Percentiles rank a stretch among this genome's conserved stretches.
phyloP scores from a whole-genome alignment of 1,140 invertebrate genomes.

The Ceratitis capitata region DNA sequence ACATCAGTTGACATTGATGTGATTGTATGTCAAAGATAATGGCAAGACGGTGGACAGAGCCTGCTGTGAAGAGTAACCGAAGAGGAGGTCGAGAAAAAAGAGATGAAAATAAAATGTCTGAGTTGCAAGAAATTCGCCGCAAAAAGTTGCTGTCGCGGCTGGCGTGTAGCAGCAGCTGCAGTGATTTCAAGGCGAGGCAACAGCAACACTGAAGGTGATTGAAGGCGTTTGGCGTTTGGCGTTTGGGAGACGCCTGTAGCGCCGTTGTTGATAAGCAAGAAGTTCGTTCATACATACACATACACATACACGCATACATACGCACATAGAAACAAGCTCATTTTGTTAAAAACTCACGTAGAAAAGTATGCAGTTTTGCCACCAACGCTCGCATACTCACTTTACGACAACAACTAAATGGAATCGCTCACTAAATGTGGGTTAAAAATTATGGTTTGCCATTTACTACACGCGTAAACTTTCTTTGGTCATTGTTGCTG shows the following conservation, averaged over 20 bases:
- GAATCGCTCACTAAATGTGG: not conserved
- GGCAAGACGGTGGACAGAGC: not conserved
- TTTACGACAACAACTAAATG: not conserved
- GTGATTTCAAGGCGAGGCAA: slow-evolving; percentile 16
- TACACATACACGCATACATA: not conserved
- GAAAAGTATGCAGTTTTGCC: not conserved
- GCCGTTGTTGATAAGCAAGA: not conserved
- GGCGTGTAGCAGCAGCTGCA: not conserved
- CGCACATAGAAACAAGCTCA: not conserved
- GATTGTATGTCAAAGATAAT: slow-evolving; percentile 14
- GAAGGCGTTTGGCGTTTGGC: not conserved
- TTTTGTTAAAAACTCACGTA: not conserved
- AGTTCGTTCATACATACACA: not conserved
- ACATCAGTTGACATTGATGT: slow-evolving; percentile 33
- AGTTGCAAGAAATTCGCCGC: not conserved
- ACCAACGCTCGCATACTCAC: not conserved
- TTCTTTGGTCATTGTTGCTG: not conserved
- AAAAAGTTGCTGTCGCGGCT: not conserved
- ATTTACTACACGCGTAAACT: not conserved
- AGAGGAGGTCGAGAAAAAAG: not conserved
- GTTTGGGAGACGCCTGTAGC: not conserved
- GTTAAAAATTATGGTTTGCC: not conserved
- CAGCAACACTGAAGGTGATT: not conserved
- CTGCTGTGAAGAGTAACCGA: not conserved
- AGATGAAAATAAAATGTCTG: not conserved